These are phyloP conservation scores for Todus mexicanus DNA, from an alignment of 2,797 vertebrate species.

Conservation along the genomic window DNA sequence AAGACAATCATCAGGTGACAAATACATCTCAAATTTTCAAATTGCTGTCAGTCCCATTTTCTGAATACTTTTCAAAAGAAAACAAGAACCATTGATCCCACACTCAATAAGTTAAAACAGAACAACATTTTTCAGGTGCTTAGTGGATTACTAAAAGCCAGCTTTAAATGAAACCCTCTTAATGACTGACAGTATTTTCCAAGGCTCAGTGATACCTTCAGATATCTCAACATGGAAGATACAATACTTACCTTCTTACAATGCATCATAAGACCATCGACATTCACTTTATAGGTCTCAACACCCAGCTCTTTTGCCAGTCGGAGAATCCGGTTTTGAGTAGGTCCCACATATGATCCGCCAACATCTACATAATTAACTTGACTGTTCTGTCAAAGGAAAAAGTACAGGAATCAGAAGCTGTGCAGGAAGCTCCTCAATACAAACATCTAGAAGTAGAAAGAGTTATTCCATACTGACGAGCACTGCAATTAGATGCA, in stretches of 20 bases:
- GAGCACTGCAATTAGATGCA: not conserved
- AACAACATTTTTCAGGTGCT: not conserved
- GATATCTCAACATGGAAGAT: not conserved
- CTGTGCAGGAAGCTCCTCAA: not conserved
- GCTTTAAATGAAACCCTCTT: not conserved
- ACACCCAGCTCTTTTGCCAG: conserved; percentile 79
- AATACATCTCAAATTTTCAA: not conserved
- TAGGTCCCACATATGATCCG: conserved; percentile 79
- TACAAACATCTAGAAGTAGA: not conserved
- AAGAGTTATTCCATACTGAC: not conserved
- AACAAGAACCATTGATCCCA: not conserved
- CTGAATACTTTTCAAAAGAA: not conserved
- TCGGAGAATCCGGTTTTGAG: conserved; percentile 78
- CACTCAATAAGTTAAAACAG: not conserved
- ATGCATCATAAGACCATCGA: conserved; percentile 59
- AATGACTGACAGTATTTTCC: not conserved
- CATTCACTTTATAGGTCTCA: conserved; percentile 78
- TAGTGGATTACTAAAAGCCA: not conserved
- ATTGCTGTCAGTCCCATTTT: not conserved
- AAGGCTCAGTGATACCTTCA: not conserved
- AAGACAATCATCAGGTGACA: not conserved
- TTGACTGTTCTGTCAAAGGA: conserved; percentile 68
- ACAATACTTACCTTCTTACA: conserved; percentile 70
- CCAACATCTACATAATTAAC: conserved; percentile 80
- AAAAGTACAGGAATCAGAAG: not conserved